phyloP scores from a whole-genome alignment of 2,888 invertebrate species.

The Latheticus oryzae region DNA sequence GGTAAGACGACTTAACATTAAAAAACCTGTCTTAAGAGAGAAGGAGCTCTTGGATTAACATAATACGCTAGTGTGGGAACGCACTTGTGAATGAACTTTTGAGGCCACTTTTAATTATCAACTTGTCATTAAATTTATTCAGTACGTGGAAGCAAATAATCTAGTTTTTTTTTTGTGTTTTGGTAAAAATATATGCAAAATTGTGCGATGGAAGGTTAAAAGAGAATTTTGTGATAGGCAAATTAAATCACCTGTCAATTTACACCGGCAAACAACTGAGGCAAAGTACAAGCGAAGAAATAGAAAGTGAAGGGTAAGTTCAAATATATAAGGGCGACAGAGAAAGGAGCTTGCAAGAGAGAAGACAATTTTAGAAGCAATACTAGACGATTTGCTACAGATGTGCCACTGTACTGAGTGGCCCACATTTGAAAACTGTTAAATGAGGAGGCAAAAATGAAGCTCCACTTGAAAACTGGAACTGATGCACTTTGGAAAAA shows the following conservation, averaged over 20 bases:
- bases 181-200: too few species aligned
- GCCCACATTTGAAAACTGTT: too few species aligned
- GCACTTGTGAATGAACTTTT: conserved; percentile 62
- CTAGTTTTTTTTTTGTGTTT: too few species aligned
- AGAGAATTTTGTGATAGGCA: conserved; percentile 30
- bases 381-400: too few species aligned
- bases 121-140: conserved; percentile 59
- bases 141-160: conserved; percentile 50
- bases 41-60: conserved; percentile 54
- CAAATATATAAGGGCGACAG: background rate
- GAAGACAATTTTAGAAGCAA: conserved; percentile 40
- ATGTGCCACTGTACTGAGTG: too few species aligned
- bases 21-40: conserved; percentile 54
- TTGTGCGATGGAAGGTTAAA: too few species aligned
- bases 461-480: too few species aligned
- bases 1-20: conserved; percentile 47
- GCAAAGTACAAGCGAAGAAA: conserved; percentile 8
- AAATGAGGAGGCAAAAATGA: too few species aligned
- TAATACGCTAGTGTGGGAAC: conserved; percentile 62
- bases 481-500: too few species aligned
- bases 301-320: conserved; percentile 6
- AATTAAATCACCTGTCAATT: conserved; percentile 44
- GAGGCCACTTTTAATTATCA: conserved; percentile 62
- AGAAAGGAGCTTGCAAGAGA: conserved; percentile 32
- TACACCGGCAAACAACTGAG: conserved; percentile 32